Conservation (phyloP, 2,113 vertebrate species). For the Sinocyclocheilus anshuiensis region DNA sequence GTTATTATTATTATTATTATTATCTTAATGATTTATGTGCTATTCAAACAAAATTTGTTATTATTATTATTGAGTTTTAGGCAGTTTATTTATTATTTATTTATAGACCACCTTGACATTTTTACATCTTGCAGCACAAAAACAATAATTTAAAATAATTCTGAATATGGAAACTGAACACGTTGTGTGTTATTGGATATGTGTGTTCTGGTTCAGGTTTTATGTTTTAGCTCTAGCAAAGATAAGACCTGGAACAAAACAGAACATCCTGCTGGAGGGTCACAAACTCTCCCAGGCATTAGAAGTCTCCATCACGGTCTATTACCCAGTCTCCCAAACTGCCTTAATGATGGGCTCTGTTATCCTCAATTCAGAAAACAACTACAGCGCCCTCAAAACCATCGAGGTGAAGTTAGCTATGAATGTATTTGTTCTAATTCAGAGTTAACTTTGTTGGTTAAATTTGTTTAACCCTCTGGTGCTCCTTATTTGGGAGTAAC, state of each 20-base stretch:
- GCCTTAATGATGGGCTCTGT: conserved; percentile 47
- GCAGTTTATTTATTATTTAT: no score
- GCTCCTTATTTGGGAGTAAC: background rate
- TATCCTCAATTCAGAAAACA: conserved; percentile 58
- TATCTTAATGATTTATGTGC: no score
- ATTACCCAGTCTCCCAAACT: conserved; percentile 20
- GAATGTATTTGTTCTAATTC: background rate
- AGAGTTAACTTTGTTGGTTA: background rate
- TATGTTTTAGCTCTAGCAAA: conserved; percentile 68
- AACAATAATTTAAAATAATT: background rate
- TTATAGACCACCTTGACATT: no score
- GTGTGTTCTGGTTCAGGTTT: conserved; percentile 52
- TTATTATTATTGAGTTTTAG: background rate
- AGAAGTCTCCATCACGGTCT: conserved; percentile 55
- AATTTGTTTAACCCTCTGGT: no score
- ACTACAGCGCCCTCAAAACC: conserved; percentile 59
- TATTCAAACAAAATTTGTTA: no score
- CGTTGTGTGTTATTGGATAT: background rate
- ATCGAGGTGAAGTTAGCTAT: conserved; percentile 62
- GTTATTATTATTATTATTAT: no score
- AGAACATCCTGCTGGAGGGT: conserved; percentile 72
- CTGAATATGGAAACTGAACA: background rate
- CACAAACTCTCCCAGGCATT: background rate
- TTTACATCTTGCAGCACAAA: background rate
- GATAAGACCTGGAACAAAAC: conserved; percentile 67